A percentile compares a stretch with the other conserved stretches of the same genome.
Conservation (phyloP, 2,113 vertebrate genomes). For the Baryphthengus martii region DNA sequence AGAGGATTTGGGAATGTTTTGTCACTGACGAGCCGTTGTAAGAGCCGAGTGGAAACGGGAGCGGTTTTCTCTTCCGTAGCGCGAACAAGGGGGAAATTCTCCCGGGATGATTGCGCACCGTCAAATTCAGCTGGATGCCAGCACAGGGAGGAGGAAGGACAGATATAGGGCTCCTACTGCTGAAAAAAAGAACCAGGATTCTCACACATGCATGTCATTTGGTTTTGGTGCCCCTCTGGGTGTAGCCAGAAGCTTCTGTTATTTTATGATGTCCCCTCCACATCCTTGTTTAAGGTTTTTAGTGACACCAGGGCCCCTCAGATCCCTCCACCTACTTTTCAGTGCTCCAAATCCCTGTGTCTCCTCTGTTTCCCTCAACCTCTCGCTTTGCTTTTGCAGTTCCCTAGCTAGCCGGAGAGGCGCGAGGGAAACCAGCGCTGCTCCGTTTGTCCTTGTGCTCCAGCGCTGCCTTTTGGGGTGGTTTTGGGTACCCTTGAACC, state of each 20-base stretch:
- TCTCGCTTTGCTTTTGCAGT: neutral
- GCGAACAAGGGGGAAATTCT: conserved; percentile 61
- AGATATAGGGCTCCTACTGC: neutral
- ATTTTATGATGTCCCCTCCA: too few relatives aligned
- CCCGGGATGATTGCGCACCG: conserved; percentile 34
- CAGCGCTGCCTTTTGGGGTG: accelerated
- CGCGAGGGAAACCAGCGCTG: neutral
- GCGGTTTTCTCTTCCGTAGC: conserved; percentile 63
- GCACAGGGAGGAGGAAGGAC: neutral
- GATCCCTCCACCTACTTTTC: neutral
- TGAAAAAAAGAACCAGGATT: neutral
- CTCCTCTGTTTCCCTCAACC: neutral
- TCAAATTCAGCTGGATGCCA: conserved; percentile 62
- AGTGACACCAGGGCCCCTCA: neutral
- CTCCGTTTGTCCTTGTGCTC: neutral
- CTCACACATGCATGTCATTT: neutral
- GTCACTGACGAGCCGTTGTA: conserved; percentile 77
- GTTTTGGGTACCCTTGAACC: neutral
- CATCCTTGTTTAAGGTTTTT: neutral
- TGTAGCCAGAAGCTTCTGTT: neutral
- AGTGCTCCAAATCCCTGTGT: neutral
- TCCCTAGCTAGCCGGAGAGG: neutral
- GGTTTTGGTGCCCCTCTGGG: accelerated
- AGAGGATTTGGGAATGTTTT: conserved; percentile 81
- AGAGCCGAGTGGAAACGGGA: conserved; percentile 66